Evolutionary conservation across 2,113 vertebrate genomes (phyloP).

Genomic region (Sprattus sprattus): DNA sequence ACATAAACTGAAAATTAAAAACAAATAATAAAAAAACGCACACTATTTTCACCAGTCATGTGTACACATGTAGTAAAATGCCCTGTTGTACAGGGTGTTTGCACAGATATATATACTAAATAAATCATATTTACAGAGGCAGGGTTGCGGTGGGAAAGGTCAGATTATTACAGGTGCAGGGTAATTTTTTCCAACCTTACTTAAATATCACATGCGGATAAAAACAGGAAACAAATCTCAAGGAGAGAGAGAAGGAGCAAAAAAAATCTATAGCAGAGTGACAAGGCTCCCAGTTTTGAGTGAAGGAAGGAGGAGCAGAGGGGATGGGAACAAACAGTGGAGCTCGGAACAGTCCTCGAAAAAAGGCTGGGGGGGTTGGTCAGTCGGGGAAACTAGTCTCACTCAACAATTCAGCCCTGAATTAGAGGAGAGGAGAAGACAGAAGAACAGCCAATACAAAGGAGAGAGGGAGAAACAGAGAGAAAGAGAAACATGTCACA

Average conservation of each 20-base stretch:
- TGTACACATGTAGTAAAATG: slow-evolving; percentile 33
- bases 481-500: slow-evolving; percentile 55
- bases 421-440: slow-evolving; percentile 79
- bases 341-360: slow-evolving; percentile 72
- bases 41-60: slow-evolving; percentile 27
- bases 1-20: slow-evolving; percentile 38
- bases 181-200: slow-evolving; percentile 3
- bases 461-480: slow-evolving; percentile 42
- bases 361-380: slow-evolving; percentile 71
- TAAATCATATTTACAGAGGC: slow-evolving; percentile 63
- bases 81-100: slow-evolving; percentile 27
- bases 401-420: slow-evolving; percentile 83
- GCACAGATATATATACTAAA: slow-evolving; percentile 44
- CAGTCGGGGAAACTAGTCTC: slow-evolving; percentile 84
- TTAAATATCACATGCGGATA: slow-evolving; percentile 12
- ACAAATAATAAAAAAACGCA: slow-evolving; percentile 35
- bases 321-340: slow-evolving; percentile 61
- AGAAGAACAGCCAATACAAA: slow-evolving; percentile 64
- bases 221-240: slow-evolving; percentile 3
- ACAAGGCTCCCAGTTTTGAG: slow-evolving; percentile 60
- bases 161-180: slow-evolving; percentile 10
- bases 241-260: background rate
- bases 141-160: slow-evolving; percentile 46
- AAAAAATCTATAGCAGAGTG: slow-evolving; percentile 41
- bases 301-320: slow-evolving; percentile 51